Conservation (phyloP, 2,888 invertebrate species). For the Trissoscelio sp. region DNA sequence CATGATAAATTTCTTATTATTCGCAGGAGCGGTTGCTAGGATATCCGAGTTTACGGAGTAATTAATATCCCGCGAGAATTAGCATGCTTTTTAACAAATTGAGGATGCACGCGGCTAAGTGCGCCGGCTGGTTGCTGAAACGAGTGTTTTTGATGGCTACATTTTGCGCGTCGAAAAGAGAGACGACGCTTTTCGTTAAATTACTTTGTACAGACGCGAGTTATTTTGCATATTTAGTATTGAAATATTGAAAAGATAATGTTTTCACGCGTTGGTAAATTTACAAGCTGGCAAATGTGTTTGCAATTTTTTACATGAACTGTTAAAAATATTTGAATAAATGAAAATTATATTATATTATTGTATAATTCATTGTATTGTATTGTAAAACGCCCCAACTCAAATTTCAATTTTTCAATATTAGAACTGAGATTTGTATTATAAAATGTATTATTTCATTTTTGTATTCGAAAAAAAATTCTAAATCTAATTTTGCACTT, state of each 20-base stretch:
- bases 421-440: too few species aligned
- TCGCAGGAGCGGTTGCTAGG: slow-evolving; percentile 31
- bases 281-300: not conserved
- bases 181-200: slow-evolving; percentile 17
- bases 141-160: slow-evolving; percentile 42
- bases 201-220: slow-evolving; percentile 3
- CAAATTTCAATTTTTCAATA: too few species aligned
- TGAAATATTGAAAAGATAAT: not conserved
- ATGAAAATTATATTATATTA: too few species aligned
- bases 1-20: slow-evolving; percentile 49
- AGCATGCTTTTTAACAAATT: slow-evolving; percentile 60
- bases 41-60: slow-evolving; percentile 20
- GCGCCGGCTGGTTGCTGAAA: slow-evolving; percentile 21
- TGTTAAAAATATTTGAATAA: too few species aligned
- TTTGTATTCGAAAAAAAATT: too few species aligned
- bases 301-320: too few species aligned
- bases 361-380: too few species aligned
- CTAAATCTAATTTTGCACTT: too few species aligned
- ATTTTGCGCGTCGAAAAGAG: slow-evolving; percentile 36
- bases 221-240: not conserved
- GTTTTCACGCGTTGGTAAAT: not conserved
- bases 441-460: too few species aligned
- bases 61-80: slow-evolving; percentile 52
- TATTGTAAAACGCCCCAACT: too few species aligned
- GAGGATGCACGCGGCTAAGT: slow-evolving; percentile 46